Evolutionary conservation across 2,797 vertebrate genomes (phyloP), one percentile per base, ranked within the genome.

Genomic region (Acanthurus leucopareius): DNA sequence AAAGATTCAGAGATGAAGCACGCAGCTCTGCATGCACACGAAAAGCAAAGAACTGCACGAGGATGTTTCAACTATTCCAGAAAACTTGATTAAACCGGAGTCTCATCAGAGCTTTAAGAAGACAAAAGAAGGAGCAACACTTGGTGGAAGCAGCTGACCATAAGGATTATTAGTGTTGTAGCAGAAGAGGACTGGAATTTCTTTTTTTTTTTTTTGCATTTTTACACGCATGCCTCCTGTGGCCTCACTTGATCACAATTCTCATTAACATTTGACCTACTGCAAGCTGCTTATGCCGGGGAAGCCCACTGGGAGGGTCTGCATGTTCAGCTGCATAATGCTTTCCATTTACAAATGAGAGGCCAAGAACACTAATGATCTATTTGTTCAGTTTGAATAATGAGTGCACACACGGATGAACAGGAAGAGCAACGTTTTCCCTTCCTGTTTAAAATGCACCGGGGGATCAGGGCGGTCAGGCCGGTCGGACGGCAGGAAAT

Each of bases 1-100:
- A 65, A 44, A 88, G 84, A 90, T 86, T 81, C 71, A 54, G 77
- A 86, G 83, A 93, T 91, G 87, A 91, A 91, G 63, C 61, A n/a
- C 32, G 40, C 58, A 59, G 84, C 87, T 77, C 89, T 86, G 83
- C 79, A 84, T 82, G 73, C 79, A 84, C 69, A 91, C 86, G 73
- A 86, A 89, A 32, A 80, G 78, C 71, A 68, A 69, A 64, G 54
- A 78, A 74, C 79, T 48, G 79, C 75, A 79, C 3, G 0, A 54
- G 15, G 59, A 56, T 74, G 77, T 71, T 80, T 81, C 42, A 74
- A 79, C 68, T 51, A 57, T 83, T 67, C 38, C 38, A 70, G 56
- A 72, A 48, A 69, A 79, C 47, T 77, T 32, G 28, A 32, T 32
- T 32, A 32, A 32, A 32, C 28, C 28, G 4, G 28, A 32, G 28